Evolutionary conservation across 2,888 invertebrate genomes (phyloP).

Genomic region (Diachrysia chrysitis): DNA sequence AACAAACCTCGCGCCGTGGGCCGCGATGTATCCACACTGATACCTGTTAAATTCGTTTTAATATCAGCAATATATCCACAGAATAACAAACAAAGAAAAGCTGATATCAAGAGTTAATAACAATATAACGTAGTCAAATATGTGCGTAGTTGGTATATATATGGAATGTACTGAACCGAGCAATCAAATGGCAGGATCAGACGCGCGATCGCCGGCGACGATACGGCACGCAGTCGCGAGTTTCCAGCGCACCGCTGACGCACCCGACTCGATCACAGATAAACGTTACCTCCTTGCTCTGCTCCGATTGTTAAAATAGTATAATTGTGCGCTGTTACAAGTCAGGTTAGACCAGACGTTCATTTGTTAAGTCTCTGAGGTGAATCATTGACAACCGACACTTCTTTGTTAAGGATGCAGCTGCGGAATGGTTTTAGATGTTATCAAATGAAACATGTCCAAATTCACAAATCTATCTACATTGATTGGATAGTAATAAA

Average conservation of each 20-base stretch:
- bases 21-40: constrained; percentile 46
- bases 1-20: constrained; percentile 41
- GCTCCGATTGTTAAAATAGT: constrained; percentile 51
- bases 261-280: constrained; percentile 47
- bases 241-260: constrained; percentile 45
- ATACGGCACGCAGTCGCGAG: constrained; percentile 65
- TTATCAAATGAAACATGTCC: constrained; percentile 7
- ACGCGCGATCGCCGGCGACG: constrained; percentile 59
- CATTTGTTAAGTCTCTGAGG: constrained; percentile 45
- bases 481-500: not conserved
- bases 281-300: constrained; percentile 45
- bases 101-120: constrained; percentile 50
- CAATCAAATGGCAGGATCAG: constrained; percentile 58
- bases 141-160: constrained; percentile 55
- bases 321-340: constrained; percentile 42
- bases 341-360: constrained; percentile 25
- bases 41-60: constrained; percentile 50
- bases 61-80: constrained; percentile 47
- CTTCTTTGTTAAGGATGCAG: constrained; percentile 35
- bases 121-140: constrained; percentile 51
- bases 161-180: constrained; percentile 54
- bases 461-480: not conserved
- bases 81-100: constrained; percentile 25
- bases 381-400: constrained; percentile 39
- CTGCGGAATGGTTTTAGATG: constrained; percentile 23